phyloP scores from a whole-genome alignment of 1,140 invertebrate species.

The Papilio xuthus region DNA sequence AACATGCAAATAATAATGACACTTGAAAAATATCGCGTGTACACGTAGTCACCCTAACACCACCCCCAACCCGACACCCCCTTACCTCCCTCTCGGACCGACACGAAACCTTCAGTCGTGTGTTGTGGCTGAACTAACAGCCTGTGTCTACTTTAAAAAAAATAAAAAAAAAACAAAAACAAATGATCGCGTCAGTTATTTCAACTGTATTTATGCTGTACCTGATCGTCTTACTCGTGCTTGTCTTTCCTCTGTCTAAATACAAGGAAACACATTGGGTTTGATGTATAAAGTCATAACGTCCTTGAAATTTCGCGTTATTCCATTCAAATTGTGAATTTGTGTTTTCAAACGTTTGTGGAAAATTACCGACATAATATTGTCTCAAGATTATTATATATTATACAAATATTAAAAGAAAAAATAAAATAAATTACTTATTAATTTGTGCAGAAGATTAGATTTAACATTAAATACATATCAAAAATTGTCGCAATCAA shows the following conservation, averaged over 20 bases:
- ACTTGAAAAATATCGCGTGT: constrained; percentile 10
- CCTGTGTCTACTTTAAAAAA: constrained; percentile 27
- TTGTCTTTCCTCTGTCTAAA: constrained; percentile 76
- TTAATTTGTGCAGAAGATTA: too few species aligned
- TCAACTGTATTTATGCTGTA: constrained; percentile 73
- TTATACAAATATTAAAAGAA: too few species aligned
- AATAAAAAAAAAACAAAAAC: constrained; percentile 35
- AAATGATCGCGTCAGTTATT: constrained; percentile 60
- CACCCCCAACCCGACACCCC: constrained; percentile 7
- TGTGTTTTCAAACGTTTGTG: constrained; percentile 2
- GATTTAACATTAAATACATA: too few species aligned
- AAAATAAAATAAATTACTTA: too few species aligned
- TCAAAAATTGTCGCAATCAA: too few species aligned
- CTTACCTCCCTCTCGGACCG: constrained; percentile 41
- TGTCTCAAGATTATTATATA: not conserved
- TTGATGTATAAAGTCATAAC: constrained; percentile 32
- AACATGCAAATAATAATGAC: not conserved
- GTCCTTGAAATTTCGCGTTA: not conserved
- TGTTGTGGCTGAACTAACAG: not conserved
- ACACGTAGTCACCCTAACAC: constrained; percentile 16
- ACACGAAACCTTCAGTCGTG: constrained; percentile 30
- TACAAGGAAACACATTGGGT: constrained; percentile 55
- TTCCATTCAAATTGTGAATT: constrained; percentile 5
- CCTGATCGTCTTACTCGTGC: constrained; percentile 67
- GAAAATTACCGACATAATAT: not conserved